Evolutionary conservation across 2,797 vertebrate genomes (phyloP), one percentile per base, ranked within the genome.

Genomic region (Acrocephalus scirpaceus): DNA sequence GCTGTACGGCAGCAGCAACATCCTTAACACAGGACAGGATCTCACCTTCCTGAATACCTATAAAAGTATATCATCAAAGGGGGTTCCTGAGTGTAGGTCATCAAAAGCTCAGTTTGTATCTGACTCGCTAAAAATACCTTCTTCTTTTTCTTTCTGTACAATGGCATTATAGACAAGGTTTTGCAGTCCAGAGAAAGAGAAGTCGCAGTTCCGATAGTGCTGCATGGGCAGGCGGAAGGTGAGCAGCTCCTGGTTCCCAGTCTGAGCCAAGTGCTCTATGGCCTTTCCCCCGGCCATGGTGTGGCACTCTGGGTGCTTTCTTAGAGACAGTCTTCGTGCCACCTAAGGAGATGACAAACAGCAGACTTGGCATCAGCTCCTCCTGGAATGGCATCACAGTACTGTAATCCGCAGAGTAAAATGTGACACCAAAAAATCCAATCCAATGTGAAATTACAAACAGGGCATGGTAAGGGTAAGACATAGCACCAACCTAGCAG

Each of bases 161-260:
- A 99, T 99, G 13, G 91, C 70, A 95, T 92, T 97, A 27, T 97
- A 95, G 62, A 98, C 87, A 56, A 98, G 78, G 72, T 92, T 98
- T 30, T 98, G 98, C 47, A 99, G 95, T 18, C 99, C 99, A 34
- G 99, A 90, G 36, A 99, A 99, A 40, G 99, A 99, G 90, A 99
- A 99, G 95, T 98, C 92, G 91, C 99, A 99, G 95, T 99, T 98
- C 6, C 85, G 95, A 5, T 94, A 96, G 1, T 87, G 98, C 17
- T 98, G 98, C 99, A 99, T 98, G 3, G 99, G 99, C 16, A 98
- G 93, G 14, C 1, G 98, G 92, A 99, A 98, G 7, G 21, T 26
- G 91, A 98, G 98, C 79, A 53, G 96, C 0, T 34, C 95, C 76
- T 95, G 79, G 95, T 99, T 96, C 5, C 99, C 99, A 8, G 95